A percentile compares a stretch with the other conserved stretches of the same genome.
Conservation (phyloP, 2,888 invertebrate genomes). For the Unio pictorum region DNA sequence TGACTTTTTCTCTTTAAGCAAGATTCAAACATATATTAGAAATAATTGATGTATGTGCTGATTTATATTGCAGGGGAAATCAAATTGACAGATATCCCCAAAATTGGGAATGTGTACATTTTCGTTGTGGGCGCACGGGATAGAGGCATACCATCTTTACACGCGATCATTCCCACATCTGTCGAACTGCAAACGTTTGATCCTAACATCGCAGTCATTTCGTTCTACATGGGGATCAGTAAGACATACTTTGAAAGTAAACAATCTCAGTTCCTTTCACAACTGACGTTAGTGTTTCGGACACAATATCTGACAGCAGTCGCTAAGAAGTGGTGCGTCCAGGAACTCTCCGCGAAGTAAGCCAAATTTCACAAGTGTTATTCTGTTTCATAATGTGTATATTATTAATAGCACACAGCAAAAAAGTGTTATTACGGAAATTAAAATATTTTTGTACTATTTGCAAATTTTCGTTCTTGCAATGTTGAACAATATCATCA, state of each 20-base stretch:
- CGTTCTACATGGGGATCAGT: constrained; percentile 37
- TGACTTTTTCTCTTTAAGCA: too few relatives aligned
- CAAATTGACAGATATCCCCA: constrained; percentile 27
- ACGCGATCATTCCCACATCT: constrained; percentile 38
- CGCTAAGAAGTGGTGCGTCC: constrained; percentile 52
- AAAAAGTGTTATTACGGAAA: too few relatives aligned
- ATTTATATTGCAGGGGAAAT: constrained; percentile 31
- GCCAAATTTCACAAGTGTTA: background rate
- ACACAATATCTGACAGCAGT: constrained; percentile 31
- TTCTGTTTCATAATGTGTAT: too few relatives aligned
- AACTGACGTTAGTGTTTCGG: constrained; percentile 41
- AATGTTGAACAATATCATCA: too few relatives aligned
- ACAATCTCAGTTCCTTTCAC: constrained; percentile 39
- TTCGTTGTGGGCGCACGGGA: constrained; percentile 46
- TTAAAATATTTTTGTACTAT: too few relatives aligned
- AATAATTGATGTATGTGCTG: too few relatives aligned
- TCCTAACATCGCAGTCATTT: constrained; percentile 36
- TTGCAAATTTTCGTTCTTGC: too few relatives aligned
- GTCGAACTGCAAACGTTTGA: constrained; percentile 57
- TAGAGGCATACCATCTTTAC: constrained; percentile 36
- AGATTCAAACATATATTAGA: too few relatives aligned
- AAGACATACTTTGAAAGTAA: constrained; percentile 30
- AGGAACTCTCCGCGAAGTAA: constrained; percentile 31
- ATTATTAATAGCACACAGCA: too few relatives aligned
- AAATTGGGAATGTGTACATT: constrained; percentile 33